These are phyloP conservation scores for Ophioninae sp. DNA, from an alignment of 2,888 invertebrate species.

Conservation along the genomic window DNA sequence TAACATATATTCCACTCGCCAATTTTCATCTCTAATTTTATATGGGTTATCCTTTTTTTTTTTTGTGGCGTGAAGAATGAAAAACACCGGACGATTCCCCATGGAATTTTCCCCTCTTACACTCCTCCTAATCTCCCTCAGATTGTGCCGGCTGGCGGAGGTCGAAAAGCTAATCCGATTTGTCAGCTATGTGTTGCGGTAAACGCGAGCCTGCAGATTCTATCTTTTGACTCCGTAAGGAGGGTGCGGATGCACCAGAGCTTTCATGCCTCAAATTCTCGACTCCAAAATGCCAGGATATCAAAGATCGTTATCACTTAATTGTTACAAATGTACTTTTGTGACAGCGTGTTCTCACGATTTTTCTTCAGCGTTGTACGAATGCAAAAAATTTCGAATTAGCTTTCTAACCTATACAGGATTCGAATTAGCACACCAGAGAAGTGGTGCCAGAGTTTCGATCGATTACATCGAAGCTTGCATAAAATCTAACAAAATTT, in stretches of 20 bases:
- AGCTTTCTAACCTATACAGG: neutral
- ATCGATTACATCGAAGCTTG: neutral
- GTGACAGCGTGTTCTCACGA: neutral
- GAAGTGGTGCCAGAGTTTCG: neutral
- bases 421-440: neutral
- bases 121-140: slow-evolving; percentile 39
- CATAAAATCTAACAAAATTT: too few species aligned
- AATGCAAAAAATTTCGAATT: neutral
- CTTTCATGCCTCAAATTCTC: neutral
- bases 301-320: neutral
- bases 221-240: slow-evolving; percentile 61
- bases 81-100: slow-evolving; percentile 19
- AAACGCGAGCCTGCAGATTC: slow-evolving; percentile 28
- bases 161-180: slow-evolving; percentile 66
- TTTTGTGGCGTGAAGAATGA: neutral
- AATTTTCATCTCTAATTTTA: slow-evolving; percentile 50
- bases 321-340: neutral
- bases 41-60: slow-evolving; percentile 26
- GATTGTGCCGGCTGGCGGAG: slow-evolving; percentile 47
- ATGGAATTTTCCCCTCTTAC: slow-evolving; percentile 31
- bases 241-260: slow-evolving; percentile 51
- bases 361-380: neutral
- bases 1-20: slow-evolving; percentile 42
- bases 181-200: slow-evolving; percentile 44
- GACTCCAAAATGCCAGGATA: neutral